Base-by-base conservation (phyloP, 1,140 invertebrate genomes). In the Lerema accius region DNA sequence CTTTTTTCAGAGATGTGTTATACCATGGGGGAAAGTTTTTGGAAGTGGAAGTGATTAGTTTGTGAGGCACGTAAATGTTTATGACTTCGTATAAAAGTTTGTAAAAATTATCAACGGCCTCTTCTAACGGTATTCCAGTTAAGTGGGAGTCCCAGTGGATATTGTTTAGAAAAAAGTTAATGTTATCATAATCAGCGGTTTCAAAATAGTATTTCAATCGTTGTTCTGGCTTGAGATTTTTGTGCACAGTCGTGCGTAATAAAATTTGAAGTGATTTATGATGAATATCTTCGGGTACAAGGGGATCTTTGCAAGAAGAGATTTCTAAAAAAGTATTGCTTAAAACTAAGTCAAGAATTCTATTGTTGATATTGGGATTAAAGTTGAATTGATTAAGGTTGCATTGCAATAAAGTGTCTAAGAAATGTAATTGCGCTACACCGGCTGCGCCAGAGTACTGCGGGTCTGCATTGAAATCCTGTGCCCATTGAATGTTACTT, bases 11-110 rank as follows among this genome's bases (percentile, higher is more conserved):
- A 5, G 56, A 23, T 0, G 19, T 3, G 17, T 16, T 70, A 37
- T 60, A 70, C 67, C 67, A 70, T 1, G 63, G 63, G 9, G 63
- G 63, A 16, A 55, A 55, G 1, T 3, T n/a, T n/a, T n/a, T 15
- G 2, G 42, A 4, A 10, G 23, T 26, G 10, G 39, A 4, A n/a
- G 7, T 43, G 1, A 32, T 9, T 4, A 7, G 7, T 28, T 28
- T 55, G 3, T 28, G 37, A 10, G 51, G 39, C 2, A 55, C n/a
- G 13, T 15, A 55, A 13, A 28, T 28, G 7, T 55, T 7, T 28
- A 43, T 55, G 6, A 28, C 39, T n/a, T 14, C n/a, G 16, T 43
- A 13, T 19, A 67, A 40, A 14, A 0, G 0, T 4, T 55, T 23
- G 58, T 67, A 67, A 42, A 67, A 67, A 0, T 19, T 50, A 37